phyloP scores from a whole-genome alignment of 2,113 vertebrate species.

The Hypomesus transpacificus region DNA sequence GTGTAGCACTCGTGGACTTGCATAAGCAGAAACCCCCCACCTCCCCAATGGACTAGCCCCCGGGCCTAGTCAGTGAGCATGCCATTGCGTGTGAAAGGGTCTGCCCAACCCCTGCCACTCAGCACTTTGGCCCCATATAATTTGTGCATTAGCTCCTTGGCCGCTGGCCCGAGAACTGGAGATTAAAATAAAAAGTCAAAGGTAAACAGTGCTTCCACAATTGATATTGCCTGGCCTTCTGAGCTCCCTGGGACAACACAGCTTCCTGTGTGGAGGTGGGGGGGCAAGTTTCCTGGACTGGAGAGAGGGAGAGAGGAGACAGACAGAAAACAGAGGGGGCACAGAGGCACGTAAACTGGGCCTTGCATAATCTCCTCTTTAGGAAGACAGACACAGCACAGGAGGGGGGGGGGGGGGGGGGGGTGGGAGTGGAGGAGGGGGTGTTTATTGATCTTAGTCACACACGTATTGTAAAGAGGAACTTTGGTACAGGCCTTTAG shows the following conservation, averaged over 20 bases:
- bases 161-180: conserved; percentile 52
- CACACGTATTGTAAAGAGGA: conserved; percentile 72
- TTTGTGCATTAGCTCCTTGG: conserved; percentile 62
- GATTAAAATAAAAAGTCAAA: conserved; percentile 70
- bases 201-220: conserved; percentile 74
- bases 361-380: conserved; percentile 69
- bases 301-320: conserved; percentile 29
- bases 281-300: conserved; percentile 69
- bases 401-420: background rate
- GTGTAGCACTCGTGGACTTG: conserved; percentile 48
- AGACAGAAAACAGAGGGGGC: conserved; percentile 50
- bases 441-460: conserved; percentile 85
- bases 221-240: conserved; percentile 66
- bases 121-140: conserved; percentile 52
- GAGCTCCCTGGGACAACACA: conserved; percentile 61
- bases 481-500: conserved; percentile 71
- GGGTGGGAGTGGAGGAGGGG: conserved; percentile 43
- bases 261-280: conserved; percentile 59
- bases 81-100: conserved; percentile 71
- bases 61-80: conserved; percentile 43
- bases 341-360: conserved; percentile 57
- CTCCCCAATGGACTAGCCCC: conserved; percentile 30
- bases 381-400: conserved; percentile 45
- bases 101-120: conserved; percentile 62
- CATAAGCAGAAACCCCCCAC: conserved; percentile 46